Base-by-base conservation (phyloP, 2,888 invertebrate species). In the Abrostola triplasia region DNA sequence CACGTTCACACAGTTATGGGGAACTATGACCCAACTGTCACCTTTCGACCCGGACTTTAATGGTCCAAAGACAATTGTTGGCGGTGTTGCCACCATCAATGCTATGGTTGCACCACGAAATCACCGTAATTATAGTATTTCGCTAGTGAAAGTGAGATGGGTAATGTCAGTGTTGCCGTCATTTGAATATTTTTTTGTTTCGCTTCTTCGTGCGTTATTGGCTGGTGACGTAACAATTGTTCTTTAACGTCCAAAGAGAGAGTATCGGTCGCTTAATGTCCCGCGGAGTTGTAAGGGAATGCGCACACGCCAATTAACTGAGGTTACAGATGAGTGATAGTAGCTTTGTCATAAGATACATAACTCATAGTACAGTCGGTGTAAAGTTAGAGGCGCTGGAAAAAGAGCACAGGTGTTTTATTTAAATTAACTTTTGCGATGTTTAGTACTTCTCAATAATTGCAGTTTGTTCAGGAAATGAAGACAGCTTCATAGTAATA, bases 91-190 rank as follows among this genome's bases (percentile, higher is more conserved):
- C 59, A 49, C 10, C 49, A 42, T 70, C 66, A 74, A 62, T 69
- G 64, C 44, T 61, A 56, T 57, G 38, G 50, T 47, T 37, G 42
- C 13, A 54, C 35, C 47, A 38, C 41, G 35, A 73, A 70, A 70
- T 65, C 76, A 66, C 72, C 77, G 78, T 88, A 88, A 90, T 90
- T 87, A 90, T 83, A 82, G 84, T 83, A 87, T 84, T 86, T 83
- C 64, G 73, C 72, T 63, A 79, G 90, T 83, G 90, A 90, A 90
- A 90, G 90, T 87, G 58, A 59, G 72, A 73, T 41, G 52, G 59
- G 58, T 60, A 73, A 73, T 73, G 55, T 52, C 62, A 65, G 67
- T 37, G 42, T 66, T 62, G 13, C 48, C 64, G 56, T 56, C 64
- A 64, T 76, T 44, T 50, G 36, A 54, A 44, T 54, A 12, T 12